A percentile compares a stretch with the other conserved stretches of the same genome.
phyloP scores from a whole-genome alignment of 2,888 invertebrate species.

The Allophyes oxyacanthae region DNA sequence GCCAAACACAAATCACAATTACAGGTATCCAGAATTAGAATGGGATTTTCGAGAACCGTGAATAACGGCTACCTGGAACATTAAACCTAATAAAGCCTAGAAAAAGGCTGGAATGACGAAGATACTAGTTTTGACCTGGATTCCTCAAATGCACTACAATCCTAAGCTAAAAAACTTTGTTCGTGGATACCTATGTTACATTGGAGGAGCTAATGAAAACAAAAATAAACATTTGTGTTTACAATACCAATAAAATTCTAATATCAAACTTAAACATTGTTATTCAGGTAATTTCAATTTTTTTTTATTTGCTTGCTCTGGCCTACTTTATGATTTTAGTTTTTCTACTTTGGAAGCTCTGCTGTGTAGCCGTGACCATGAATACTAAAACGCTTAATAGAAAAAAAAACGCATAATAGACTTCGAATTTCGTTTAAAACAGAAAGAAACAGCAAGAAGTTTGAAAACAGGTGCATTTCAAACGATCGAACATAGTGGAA shows the following conservation, averaged over 20 bases:
- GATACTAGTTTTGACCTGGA: too few species aligned
- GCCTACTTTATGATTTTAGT: slow-evolving; percentile 7
- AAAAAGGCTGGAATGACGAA: not conserved
- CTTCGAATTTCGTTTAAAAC: slow-evolving; percentile 26
- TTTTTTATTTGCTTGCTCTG: too few species aligned
- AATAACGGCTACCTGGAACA: slow-evolving; percentile 28
- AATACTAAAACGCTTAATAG: slow-evolving; percentile 42
- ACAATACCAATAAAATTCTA: too few species aligned
- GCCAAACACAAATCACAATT: slow-evolving; percentile 40
- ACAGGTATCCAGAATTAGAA: slow-evolving; percentile 11
- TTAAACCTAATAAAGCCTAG: slow-evolving; percentile 5
- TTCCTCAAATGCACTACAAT: too few species aligned
- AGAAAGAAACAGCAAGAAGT: slow-evolving; percentile 1
- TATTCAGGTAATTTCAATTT: too few species aligned
- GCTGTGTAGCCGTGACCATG: slow-evolving; percentile 27
- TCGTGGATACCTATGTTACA: too few species aligned
- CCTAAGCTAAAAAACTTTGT: too few species aligned
- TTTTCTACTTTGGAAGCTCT: slow-evolving; percentile 22
- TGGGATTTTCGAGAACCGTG: slow-evolving; percentile 28
- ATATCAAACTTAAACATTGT: too few species aligned
- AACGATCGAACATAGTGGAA: slow-evolving; percentile 27
- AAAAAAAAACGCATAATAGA: slow-evolving; percentile 29
- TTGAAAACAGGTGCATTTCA: slow-evolving; percentile 37
- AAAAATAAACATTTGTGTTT: too few species aligned
- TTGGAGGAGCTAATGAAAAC: too few species aligned